Evolutionary conservation across 2,888 invertebrate species (phyloP).

Genomic region (Argyra leucocephala): DNA sequence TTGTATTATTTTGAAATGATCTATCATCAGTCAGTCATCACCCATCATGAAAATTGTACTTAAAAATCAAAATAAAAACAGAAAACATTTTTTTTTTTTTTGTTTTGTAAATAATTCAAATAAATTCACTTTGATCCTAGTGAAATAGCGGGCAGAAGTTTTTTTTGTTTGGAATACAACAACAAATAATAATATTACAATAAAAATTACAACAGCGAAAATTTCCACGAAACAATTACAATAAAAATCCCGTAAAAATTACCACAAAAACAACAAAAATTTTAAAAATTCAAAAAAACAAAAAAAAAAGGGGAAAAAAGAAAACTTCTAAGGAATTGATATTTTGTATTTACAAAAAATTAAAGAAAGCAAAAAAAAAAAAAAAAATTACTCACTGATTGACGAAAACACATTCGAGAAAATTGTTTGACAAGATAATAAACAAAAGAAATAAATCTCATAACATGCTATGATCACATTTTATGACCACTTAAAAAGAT

Average conservation of each 20-base stretch:
- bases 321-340: background rate
- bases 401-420: background rate
- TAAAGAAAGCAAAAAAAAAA: background rate
- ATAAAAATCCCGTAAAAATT: background rate
- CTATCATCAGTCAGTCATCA: background rate
- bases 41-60: background rate
- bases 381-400: too few species aligned
- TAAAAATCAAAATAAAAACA: background rate
- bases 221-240: constrained; percentile 3
- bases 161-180: background rate
- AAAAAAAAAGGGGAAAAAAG: background rate
- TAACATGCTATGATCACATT: constrained; percentile 1
- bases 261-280: too few species aligned
- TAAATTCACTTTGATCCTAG: background rate
- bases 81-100: too few species aligned
- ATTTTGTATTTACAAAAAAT: too few species aligned
- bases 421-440: constrained; percentile 1
- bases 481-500: constrained; percentile 5
- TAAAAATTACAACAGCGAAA: background rate
- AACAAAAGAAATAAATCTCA: background rate
- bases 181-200: background rate
- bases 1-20: background rate
- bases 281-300: too few species aligned
- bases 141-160: background rate
- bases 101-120: constrained; percentile 2